phyloP scores from a whole-genome alignment of 1,140 invertebrate species.

The Bilobella aurantiaca region DNA sequence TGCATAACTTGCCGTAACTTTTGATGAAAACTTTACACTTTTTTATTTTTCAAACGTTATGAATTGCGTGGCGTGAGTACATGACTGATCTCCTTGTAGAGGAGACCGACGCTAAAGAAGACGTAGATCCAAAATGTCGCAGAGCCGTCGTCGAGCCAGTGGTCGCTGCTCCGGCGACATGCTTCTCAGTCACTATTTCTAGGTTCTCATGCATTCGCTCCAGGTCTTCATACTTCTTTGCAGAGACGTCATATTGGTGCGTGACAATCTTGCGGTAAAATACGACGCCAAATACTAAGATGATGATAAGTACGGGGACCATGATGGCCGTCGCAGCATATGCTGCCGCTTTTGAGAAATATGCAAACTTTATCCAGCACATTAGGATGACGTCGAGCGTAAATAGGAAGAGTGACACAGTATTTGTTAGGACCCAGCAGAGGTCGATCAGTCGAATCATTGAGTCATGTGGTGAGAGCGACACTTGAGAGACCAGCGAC shows the following conservation, averaged over 20 bases:
- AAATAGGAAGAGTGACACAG: constrained; percentile 28
- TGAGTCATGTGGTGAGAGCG: constrained; percentile 28
- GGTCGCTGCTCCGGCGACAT: background rate
- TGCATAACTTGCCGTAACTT: no score
- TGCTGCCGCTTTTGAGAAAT: constrained; percentile 20
- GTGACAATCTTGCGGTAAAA: constrained; percentile 31
- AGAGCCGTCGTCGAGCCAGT: no score
- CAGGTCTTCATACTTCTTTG: constrained; percentile 25
- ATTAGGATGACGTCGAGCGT: constrained; percentile 32
- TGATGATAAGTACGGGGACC: constrained; percentile 27
- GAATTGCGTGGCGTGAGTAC: background rate
- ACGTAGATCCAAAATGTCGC: background rate
- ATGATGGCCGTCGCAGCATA: constrained; percentile 30
- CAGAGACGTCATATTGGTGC: constrained; percentile 28
- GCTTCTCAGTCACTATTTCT: background rate
- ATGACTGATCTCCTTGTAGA: background rate
- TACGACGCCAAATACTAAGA: constrained; percentile 26
- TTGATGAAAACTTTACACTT: no score
- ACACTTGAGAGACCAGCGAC: constrained; percentile 15
- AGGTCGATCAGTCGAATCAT: constrained; percentile 27
- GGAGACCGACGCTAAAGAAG: background rate
- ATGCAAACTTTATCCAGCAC: constrained; percentile 30
- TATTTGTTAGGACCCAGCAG: constrained; percentile 31
- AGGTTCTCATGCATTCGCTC: constrained; percentile 19
- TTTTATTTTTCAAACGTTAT: constrained; percentile 2